Base-by-base conservation (phyloP, 2,888 invertebrate species). In the Julus scanicus region DNA sequence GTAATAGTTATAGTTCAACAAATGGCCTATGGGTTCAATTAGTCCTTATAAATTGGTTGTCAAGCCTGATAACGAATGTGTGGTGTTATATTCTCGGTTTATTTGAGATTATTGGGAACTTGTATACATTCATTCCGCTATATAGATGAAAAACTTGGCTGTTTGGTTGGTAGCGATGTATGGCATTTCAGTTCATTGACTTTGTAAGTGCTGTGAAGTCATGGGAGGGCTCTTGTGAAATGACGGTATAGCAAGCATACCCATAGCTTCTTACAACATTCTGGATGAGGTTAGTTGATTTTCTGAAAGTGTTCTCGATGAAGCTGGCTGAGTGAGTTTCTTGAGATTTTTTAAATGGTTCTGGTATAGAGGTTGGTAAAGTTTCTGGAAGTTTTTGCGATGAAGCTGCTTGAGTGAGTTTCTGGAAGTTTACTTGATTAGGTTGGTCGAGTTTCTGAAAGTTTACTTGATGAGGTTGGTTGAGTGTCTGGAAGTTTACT, bases 111-210 rank as follows among this genome's bases (percentile, higher is more conserved):
- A 29, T 71, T 71, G 71, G n/a, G 11, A 71, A 71, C 8, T 71
- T 71, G 29, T 29, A 29, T n/a, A n/a, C n/a, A n/a, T n/a, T n/a
- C 71, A 71, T n/a, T 29, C 71, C 71, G 44, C 44, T 44, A 44
- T 44, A 44, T 8, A 29, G 29, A 29, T 71, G 9, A 20, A 6
- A 17, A 53, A 53, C 53, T 53, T 53, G 71, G 9, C 9, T 71
- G 29, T 63, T 63, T n/a, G 63, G 63, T 29, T 29, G 71, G 20
- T 29, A 29, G 29, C 29, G 71, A 71, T 71, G n/a, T 20, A 71
- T 71, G 71, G 71, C 71, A 29, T 71, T 71, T 29, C 71, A 29
- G 71, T 71, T 71, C 71, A 71, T 71, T 71, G 71, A 71, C 71
- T 29, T 71, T 71, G 8, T 6, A 71, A 71, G 71, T 71, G 29